Conservation (phyloP, 1,140 invertebrate genomes). For the Lordiphosa mommai region DNA sequence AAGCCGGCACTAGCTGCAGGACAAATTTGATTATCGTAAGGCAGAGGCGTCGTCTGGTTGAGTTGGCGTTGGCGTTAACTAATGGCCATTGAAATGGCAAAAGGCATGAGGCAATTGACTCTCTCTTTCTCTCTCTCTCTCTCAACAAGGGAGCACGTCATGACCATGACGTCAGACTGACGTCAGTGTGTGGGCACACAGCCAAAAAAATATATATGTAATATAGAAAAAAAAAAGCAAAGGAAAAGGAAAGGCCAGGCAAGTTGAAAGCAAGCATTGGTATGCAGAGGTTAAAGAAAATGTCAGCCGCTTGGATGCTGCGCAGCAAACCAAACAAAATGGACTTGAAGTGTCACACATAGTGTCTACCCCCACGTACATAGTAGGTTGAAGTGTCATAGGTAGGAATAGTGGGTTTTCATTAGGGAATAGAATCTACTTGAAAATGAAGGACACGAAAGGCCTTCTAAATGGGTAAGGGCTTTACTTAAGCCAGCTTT, state of each 20-base stretch:
- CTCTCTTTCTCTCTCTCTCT: neutral
- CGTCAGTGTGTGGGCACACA: constrained; percentile 45
- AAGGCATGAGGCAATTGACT: constrained; percentile 43
- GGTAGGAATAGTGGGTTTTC: neutral
- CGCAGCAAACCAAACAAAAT: neutral
- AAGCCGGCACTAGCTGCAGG: constrained; percentile 59
- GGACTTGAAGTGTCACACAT: constrained; percentile 3
- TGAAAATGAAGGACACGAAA: no score
- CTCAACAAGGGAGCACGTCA: constrained; percentile 43
- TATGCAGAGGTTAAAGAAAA: constrained; percentile 2
- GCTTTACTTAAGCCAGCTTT: no score
- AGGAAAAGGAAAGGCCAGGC: neutral
- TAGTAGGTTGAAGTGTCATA: neutral
- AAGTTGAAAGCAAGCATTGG: neutral
- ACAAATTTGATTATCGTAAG: constrained; percentile 70
- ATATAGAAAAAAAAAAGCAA: neutral
- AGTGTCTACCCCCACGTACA: neutral
- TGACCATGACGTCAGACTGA: constrained; percentile 60
- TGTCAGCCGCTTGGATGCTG: constrained; percentile 7
- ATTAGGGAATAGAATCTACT: neutral
- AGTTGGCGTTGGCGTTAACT: constrained; percentile 22
- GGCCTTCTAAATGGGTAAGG: no score
- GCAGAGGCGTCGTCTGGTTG: constrained; percentile 37
- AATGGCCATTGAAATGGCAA: constrained; percentile 66
- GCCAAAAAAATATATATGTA: constrained; percentile 23